phyloP scores from a whole-genome alignment of 2,113 vertebrate species.

The Sminthopsis crassicaudata region DNA sequence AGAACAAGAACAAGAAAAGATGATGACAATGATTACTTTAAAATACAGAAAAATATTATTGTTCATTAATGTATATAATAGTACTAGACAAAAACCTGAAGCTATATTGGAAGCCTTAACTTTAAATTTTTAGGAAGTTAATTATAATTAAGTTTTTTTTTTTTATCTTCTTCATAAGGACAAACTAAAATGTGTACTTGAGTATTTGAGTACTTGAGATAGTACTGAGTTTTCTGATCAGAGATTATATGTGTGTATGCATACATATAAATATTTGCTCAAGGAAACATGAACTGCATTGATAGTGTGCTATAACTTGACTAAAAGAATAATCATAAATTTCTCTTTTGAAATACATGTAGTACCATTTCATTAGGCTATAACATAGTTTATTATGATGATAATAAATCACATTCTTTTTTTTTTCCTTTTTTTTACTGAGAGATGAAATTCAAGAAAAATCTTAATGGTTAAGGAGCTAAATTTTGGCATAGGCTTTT shows the following conservation, averaged over 20 bases:
- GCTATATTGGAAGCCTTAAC: constrained; percentile 16
- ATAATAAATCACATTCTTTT: constrained; percentile 11
- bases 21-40: background rate
- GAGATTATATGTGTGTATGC: background rate
- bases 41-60: constrained; percentile 38
- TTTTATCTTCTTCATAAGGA: constrained; percentile 35
- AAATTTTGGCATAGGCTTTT: constrained; percentile 17
- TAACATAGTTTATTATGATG: constrained; percentile 39
- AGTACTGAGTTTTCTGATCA: constrained; percentile 39
- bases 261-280: background rate
- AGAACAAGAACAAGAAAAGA: no score
- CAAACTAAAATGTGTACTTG: background rate
- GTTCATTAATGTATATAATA: constrained; percentile 43
- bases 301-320: constrained; percentile 44
- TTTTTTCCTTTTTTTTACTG: background rate
- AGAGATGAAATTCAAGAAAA: background rate
- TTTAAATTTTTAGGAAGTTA: constrained; percentile 38
- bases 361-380: constrained; percentile 1
- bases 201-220: background rate
- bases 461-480: background rate
- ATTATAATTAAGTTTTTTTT: constrained; percentile 49
- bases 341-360: background rate
- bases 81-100: constrained; percentile 44
- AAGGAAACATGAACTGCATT: constrained; percentile 50
- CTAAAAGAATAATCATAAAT: background rate